Evolutionary conservation across 2,797 vertebrate genomes (phyloP).

Genomic region (Microcaecilia unicolor): DNA sequence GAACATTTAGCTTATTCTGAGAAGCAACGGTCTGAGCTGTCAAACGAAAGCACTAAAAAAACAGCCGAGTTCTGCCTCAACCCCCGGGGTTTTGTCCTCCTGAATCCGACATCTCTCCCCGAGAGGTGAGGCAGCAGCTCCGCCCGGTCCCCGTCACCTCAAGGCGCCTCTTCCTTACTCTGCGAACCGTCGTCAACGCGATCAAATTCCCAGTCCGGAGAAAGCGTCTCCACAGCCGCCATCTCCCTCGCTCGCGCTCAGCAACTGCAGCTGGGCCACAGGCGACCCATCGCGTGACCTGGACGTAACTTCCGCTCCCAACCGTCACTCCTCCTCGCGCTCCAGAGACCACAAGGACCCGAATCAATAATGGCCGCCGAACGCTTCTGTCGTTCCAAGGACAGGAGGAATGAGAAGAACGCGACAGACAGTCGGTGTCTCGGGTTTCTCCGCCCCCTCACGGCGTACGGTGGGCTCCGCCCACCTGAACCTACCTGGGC

Average conservation of each 20-base stretch:
- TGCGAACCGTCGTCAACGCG: slow-evolving; percentile 92
- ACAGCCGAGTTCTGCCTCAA: no score
- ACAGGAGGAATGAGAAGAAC: no score
- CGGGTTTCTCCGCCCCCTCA: no score
- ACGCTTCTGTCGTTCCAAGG: slow-evolving; percentile 3
- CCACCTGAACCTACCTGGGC: no score
- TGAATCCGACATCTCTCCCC: neutral
- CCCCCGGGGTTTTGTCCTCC: no score
- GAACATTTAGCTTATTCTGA: no score
- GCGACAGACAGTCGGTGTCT: slow-evolving; percentile 45
- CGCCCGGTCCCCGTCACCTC: neutral
- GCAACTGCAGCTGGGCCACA: neutral
- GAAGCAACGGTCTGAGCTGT: no score
- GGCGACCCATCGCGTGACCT: slow-evolving; percentile 47
- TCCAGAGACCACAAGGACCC: no score
- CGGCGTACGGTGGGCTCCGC: no score
- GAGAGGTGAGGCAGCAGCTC: neutral
- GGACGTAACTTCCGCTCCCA: slow-evolving; percentile 46
- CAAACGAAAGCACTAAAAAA: no score
- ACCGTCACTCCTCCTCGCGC: neutral
- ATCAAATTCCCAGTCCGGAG: slow-evolving; percentile 93
- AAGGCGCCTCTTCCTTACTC: slow-evolving; percentile 62
- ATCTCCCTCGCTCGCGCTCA: slow-evolving; percentile 25
- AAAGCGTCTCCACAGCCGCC: slow-evolving; percentile 78
- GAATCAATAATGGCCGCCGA: no score